Evolutionary conservation across 1,140 invertebrate species (phyloP).

Genomic region (Eueides isabella): DNA sequence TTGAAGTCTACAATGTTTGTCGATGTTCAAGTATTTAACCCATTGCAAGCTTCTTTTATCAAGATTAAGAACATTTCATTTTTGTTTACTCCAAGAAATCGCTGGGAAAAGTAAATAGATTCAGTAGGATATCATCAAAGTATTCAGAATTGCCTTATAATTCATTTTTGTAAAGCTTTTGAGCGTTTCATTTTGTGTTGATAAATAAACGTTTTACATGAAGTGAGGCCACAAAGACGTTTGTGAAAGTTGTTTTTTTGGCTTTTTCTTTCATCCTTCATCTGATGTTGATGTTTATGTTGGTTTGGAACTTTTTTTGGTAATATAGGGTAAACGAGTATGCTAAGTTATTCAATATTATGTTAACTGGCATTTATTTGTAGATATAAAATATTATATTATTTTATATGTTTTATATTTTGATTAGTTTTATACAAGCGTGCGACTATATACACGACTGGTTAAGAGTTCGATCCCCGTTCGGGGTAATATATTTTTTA

Average conservation of each 20-base stretch:
- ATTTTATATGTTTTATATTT: no score
- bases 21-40: constrained; percentile 54
- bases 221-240: constrained; percentile 14
- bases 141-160: constrained; percentile 39
- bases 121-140: constrained; percentile 47
- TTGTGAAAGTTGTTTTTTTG: constrained; percentile 23
- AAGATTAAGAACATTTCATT: constrained; percentile 47
- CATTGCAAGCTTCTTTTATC: constrained; percentile 54
- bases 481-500: no score
- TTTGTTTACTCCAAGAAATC: constrained; percentile 49
- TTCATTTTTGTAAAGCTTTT: constrained; percentile 39
- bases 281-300: constrained; percentile 11
- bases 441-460: no score
- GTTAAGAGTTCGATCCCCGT: no score
- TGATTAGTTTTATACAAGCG: no score
- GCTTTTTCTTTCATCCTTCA: constrained; percentile 20
- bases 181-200: constrained; percentile 23
- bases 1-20: constrained; percentile 59
- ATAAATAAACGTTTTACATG: constrained; percentile 25
- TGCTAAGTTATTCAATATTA: background rate
- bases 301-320: background rate
- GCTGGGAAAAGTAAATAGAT: constrained; percentile 46
- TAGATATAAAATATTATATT: no score
- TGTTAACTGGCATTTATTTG: background rate
- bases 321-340: background rate